These are phyloP conservation scores for Sycobia sp. DNA, from an alignment of 1,140 invertebrate species.

Conservation along the genomic window DNA sequence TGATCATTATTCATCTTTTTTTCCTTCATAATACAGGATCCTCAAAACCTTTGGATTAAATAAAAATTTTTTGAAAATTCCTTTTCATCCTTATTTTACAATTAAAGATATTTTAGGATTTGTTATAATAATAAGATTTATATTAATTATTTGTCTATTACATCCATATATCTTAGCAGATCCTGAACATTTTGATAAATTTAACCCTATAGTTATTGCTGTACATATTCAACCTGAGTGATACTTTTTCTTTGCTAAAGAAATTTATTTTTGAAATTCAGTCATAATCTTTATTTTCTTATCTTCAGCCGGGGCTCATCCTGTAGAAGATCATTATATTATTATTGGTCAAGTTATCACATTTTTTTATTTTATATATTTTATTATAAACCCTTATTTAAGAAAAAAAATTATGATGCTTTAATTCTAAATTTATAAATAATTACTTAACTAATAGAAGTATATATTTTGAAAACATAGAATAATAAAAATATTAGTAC, in stretches of 20 bases:
- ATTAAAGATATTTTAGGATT: constrained; percentile 65
- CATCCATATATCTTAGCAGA: constrained; percentile 65
- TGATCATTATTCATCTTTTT: constrained; percentile 68
- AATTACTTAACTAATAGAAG: constrained; percentile 66
- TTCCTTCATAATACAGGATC: constrained; percentile 68
- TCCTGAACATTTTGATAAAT: constrained; percentile 69
- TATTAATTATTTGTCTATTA: constrained; percentile 54
- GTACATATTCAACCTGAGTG: constrained; percentile 74
- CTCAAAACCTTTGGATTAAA: constrained; percentile 67
- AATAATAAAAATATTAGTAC: constrained; percentile 45
- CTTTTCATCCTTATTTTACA: constrained; percentile 61
- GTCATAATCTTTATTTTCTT: constrained; percentile 63
- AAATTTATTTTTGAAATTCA: constrained; percentile 69
- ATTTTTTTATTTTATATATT: constrained; percentile 65
- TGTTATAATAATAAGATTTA: constrained; percentile 60
- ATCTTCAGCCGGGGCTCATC: constrained; percentile 70
- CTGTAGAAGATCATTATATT: constrained; percentile 68
- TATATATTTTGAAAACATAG: constrained; percentile 71
- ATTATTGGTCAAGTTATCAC: constrained; percentile 66
- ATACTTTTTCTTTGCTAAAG: too few relatives aligned
- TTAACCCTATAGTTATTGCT: constrained; percentile 65
- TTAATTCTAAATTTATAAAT: constrained; percentile 30
- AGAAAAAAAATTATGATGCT: constrained; percentile 54
- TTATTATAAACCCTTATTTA: constrained; percentile 53
- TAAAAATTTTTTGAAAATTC: constrained; percentile 68